Base-by-base conservation (phyloP, 2,113 vertebrate genomes). In the Vulpes lagopus region DNA sequence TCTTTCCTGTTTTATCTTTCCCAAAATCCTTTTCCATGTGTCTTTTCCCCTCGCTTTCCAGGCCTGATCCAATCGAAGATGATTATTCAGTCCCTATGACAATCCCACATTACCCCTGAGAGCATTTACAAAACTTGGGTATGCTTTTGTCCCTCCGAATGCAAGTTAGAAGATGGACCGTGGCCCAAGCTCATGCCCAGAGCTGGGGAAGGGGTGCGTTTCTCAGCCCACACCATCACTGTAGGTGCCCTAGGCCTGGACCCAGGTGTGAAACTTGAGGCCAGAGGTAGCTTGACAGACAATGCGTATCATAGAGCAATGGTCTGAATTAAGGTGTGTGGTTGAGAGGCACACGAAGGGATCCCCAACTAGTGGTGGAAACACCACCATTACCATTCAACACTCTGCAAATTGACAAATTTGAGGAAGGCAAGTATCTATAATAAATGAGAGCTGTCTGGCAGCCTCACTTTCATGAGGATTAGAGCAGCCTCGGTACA, bases 321-420 rank as follows among this genome's bases (percentile, higher is more conserved):
- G 55, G 64, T 55, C 49, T 17, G 2, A 4, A 25, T 22, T 1
- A 6, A 3, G 0, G 0, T 16, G 27, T 17, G 0, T 2, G 8
- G 30, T 2, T 22, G 15, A 15, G 55, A 10, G 32, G 1, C 38
- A 16, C 25, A 0, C 1, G 2, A 23, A 2, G 0, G 9, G 35
- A n/a, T 1, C 53, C 59, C 57, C 22, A 1, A 30, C 32, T 12
- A 8, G 22, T 2, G n/a, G 12, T 1, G 22, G 2, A 49, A 60
- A 57, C 6, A 7, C 12, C 79, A 17, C 53, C 2, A 2, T 20
- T 5, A 19, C 25, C 6, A 2, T 2, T 14, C 17, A 1, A 8
- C 6, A n/a, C 59, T 57, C 85, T 6, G n/a, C 8, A 11, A 22
- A 32, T 17, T 14, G 43, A 22, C 49, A 59, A 55, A 16, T 30